Base-by-base conservation (phyloP, 2,797 vertebrate genomes). In the Cygnus olor region DNA sequence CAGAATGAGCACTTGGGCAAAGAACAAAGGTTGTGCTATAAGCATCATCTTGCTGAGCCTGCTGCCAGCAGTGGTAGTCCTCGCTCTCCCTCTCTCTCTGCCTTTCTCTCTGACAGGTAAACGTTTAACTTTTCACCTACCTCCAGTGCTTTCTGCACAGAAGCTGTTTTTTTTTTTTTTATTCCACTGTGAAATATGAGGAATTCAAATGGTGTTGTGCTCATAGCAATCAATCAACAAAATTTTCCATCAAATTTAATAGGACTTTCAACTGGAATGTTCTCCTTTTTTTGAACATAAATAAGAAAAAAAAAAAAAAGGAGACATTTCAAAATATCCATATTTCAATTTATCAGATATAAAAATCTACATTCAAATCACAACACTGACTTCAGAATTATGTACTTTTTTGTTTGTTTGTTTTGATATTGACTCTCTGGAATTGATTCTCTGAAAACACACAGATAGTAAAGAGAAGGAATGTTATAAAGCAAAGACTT, bases 81-180 rank as follows among this genome's bases (percentile, higher is more conserved):
- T 21, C 2, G 0, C 12, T 92, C 22, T 27, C 8, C 18, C 5
- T 21, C 2, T 1, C 12, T 92, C 22, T 27, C 8, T 1, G 1
- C 6, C 34, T 71, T 85, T n/a, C 42, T 28, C 40, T 53, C 66
- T 49, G 63, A 34, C 54, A 74, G 17, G 3, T 56, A 42, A 63
- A 17, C 16, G 49, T 53, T 34, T 78, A 63, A 25, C 8, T 54
- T 40, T 14, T 16, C 21, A 60, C 19, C 28, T 58, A 53, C 10
- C 10, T 78, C 38, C 38, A 78, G 42, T 49, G 13, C 24, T 49
- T 49, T 49, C 47, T 49, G 47, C 47, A 49, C 47, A 49, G 13
- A 49, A 49, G 24, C 24, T 49, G 2, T 8, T 2, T 49, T 16
- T 34, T 49, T 16, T 34, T 34, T 8, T 34, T 1, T 60, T 13